Conservation (phyloP, 2,113 vertebrate species). For the Chionomys nivalis region DNA sequence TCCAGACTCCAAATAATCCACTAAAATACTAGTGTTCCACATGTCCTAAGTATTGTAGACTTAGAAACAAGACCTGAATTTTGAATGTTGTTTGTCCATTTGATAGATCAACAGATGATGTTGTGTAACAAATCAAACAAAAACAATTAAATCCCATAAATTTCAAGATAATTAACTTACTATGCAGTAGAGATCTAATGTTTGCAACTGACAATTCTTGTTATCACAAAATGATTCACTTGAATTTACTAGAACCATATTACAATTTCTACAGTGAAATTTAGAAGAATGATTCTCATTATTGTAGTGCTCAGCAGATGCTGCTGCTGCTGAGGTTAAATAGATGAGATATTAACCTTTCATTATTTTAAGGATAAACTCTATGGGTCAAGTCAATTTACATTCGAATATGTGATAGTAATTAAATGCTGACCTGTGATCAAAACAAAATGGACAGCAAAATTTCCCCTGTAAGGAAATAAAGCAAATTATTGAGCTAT, state of each 20-base stretch:
- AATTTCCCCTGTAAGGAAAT: not conserved
- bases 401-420: conserved; percentile 22
- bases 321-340: not conserved
- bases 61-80: not conserved
- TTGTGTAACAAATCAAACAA: not conserved
- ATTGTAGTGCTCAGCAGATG: not conserved
- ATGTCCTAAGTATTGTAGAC: not conserved
- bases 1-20: not conserved
- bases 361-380: not conserved
- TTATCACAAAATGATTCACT: not conserved
- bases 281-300: not conserved
- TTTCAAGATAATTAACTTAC: not conserved
- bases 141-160: not conserved
- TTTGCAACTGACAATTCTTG: not conserved
- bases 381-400: not conserved
- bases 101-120: not conserved
- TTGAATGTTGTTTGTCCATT: not conserved
- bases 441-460: not conserved
- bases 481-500: not conserved
- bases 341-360: not conserved
- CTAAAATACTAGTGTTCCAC: not conserved
- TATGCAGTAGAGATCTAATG: not conserved
- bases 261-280: not conserved
- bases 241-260: not conserved
- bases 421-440: conserved; percentile 27